These are phyloP conservation scores for Pseudopodoces humilis DNA, from an alignment of 2,113 vertebrate genomes.

Conservation along the genomic window DNA sequence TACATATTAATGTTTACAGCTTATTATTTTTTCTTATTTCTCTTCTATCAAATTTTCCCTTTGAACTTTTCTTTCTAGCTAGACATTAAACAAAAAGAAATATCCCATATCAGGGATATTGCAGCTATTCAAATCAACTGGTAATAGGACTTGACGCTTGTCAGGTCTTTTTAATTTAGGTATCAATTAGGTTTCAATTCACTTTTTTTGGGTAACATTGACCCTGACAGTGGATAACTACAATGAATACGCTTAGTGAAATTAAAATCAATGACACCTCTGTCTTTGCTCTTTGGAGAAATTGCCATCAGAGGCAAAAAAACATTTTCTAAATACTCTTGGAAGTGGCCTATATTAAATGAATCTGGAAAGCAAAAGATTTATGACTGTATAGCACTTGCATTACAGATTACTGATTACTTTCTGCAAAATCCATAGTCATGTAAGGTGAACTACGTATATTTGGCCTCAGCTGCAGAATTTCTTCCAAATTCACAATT, in stretches of 20 bases:
- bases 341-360: neutral
- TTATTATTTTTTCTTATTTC: neutral
- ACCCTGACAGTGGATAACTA: neutral
- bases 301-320: neutral
- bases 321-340: neutral
- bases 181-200: slow-evolving; percentile 36
- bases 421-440: neutral
- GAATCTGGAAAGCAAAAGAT: neutral
- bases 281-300: neutral
- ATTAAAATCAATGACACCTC: neutral
- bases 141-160: slow-evolving; percentile 37
- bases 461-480: neutral
- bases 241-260: neutral
- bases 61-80: slow-evolving; percentile 6
- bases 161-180: slow-evolving; percentile 27
- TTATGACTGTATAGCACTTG: neutral
- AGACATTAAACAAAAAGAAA: neutral
- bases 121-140: slow-evolving; percentile 17
- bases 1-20: neutral
- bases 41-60: neutral
- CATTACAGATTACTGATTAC: neutral
- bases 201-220: neutral
- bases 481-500: neutral
- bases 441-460: neutral
- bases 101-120: neutral